Conservation (phyloP, 2,797 vertebrate genomes). For the Mergus octosetaceus region DNA sequence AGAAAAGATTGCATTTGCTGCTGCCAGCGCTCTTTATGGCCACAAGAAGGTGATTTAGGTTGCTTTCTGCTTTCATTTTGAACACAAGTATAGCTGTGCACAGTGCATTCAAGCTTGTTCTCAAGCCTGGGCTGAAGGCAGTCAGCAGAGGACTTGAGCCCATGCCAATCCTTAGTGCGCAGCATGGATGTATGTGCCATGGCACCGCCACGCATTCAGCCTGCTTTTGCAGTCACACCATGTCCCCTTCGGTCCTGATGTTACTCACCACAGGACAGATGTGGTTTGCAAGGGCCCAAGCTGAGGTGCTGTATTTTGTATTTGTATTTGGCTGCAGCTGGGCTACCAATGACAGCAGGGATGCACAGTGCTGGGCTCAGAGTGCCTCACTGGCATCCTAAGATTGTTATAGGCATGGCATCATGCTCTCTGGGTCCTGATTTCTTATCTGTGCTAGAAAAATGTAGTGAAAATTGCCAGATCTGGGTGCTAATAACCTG, state of each 20-base stretch:
- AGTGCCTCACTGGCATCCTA: rapidly evolving
- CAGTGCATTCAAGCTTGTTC: rapidly evolving
- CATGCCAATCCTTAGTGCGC: neutral
- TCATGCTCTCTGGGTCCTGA: neutral
- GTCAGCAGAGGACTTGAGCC: neutral
- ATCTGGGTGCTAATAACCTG: neutral
- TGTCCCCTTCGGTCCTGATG: neutral
- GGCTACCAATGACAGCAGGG: rapidly evolving
- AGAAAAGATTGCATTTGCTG: neutral
- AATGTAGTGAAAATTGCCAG: neutral
- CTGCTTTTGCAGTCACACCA: rapidly evolving
- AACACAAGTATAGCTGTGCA: neutral
- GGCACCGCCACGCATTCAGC: neutral
- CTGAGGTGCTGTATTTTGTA: neutral
- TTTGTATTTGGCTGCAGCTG: neutral
- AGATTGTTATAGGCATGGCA: neutral
- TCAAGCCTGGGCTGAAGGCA: neutral
- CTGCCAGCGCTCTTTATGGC: neutral
- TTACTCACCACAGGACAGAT: neutral
- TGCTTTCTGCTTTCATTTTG: neutral
- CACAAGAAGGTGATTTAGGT: neutral
- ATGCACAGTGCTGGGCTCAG: neutral
- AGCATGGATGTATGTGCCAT: neutral
- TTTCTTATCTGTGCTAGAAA: neutral
- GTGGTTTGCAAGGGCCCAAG: neutral